Base-by-base conservation (phyloP, 2,888 invertebrate genomes). In the Euplexia lucipara region DNA sequence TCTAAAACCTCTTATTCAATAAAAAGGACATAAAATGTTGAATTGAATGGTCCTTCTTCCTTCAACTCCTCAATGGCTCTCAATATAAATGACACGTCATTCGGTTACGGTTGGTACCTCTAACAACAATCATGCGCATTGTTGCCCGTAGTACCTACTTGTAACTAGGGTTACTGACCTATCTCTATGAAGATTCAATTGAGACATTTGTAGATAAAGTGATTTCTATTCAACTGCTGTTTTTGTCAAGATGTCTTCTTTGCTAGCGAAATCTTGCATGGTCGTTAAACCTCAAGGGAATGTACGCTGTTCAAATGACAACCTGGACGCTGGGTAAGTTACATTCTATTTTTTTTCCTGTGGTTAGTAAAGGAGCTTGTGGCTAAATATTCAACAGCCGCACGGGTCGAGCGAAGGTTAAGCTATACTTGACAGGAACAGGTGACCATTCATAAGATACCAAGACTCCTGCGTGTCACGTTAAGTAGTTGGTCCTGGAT, bases 161-260 rank as follows among this genome's bases (percentile, higher is more conserved):
- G 14, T 12, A 41, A 12, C 48, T 9, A 45, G 45, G 76, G 76
- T 73, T 56, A 76, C 64, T 73, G 76, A 73, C 73, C 73, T 73
- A 76, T 70, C 76, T 53, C 51, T 41, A 30, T 44, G 26, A 44
- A 68, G 41, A 68, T 47, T 75, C 49, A 58, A 70, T 57, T 58
- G 63, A 70, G 70, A 41, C 41, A 16, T 53, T 66, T 30, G 22
- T 56, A 39, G 41, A 22, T 18, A 48, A 42, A 20, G 22, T 32
- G 5, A 20, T 7, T 52, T 35, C 41, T 42, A 18, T 18, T 63
- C 20, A 32, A 16, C 20, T 42, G 14, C 12, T 39, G 45, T n/a
- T 32, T 34, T 49, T 41, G 18, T 32, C 4, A 32, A 14, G 9
- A 65, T 12, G 5, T 20, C 6, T 1, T 57, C 3, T 58, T 26